Evolutionary conservation across 2,113 vertebrate species (phyloP), one percentile per base, ranked within the genome.

Genomic region (Microcebus lehilahytsara): DNA sequence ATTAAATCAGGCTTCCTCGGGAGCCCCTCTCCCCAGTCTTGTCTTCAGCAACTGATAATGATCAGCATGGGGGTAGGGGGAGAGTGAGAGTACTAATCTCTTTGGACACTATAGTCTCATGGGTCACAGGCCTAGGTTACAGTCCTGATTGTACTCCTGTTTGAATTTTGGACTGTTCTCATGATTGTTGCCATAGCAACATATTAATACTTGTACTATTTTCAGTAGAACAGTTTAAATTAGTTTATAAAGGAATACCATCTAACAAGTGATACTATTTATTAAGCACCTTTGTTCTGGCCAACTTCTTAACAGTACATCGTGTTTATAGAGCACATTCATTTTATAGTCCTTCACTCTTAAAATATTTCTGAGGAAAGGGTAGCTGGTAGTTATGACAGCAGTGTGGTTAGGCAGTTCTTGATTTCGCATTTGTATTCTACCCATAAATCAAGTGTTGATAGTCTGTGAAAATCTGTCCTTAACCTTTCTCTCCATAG

Each of bases 401-500:
- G 20, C 25, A 27, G 30, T 1, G 9, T 19, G 37, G 9, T 67
- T n/a, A 46, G 71, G 81, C 72, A 34, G 87, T 1, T 77, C 64
- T 66, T 53, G 25, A 25, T 34, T 13, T 66, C 9, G 40, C 13
- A 0, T 67, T 53, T 89, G 56, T 77, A 23, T 75, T 66, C 75
- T 30, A 0, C 11, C 66, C 27, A 3, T 13, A 25, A 49, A 42
- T 62, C 17, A 9, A 2, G n/a, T 53, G 66, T 27, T 81, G 58
- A 69, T 20, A 11, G 16, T 69, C 58, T 79, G 74, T 62, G 16
- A 16, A 66, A 19, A 42, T 69, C 90, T 32, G 80, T 37, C 42
- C 58, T 20, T 71, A 51, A 6, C 13, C 2, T 51, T 20, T 85
- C 14, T 91, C 62, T 62, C 46, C 97, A 3, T 95, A 99, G 99